Conservation (phyloP, 2,888 invertebrate genomes). For the Strigamia maritima region DNA sequence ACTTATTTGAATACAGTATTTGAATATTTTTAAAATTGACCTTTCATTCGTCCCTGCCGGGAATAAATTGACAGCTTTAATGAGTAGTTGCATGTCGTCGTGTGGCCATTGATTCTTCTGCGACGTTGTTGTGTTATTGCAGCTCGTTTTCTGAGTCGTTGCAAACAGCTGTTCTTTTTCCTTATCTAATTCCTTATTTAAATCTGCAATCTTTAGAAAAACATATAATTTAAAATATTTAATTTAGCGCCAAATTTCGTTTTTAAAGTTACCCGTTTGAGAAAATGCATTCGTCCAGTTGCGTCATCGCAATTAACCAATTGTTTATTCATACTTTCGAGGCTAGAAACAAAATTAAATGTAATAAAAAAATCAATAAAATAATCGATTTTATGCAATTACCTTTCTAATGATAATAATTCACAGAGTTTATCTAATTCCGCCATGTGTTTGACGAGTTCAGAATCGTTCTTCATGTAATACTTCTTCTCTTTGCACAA, state of each 20-base stretch:
- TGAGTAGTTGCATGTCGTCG: constrained; percentile 81
- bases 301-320: constrained; percentile 47
- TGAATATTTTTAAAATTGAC: constrained; percentile 47
- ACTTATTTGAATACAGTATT: constrained; percentile 40
- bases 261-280: constrained; percentile 39
- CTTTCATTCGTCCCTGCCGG: constrained; percentile 94
- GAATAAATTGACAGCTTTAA: constrained; percentile 95
- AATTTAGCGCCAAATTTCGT: neutral
- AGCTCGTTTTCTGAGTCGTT: constrained; percentile 41
- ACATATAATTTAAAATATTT: neutral
- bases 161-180: constrained; percentile 60
- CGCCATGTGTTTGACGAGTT: constrained; percentile 77
- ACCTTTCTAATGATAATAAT: constrained; percentile 56
- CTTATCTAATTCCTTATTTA: constrained; percentile 72
- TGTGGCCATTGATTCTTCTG: constrained; percentile 66
- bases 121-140: constrained; percentile 37
- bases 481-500: constrained; percentile 77
- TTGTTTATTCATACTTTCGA: constrained; percentile 70
- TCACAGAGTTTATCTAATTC: constrained; percentile 91
- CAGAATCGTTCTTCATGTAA: constrained; percentile 68
- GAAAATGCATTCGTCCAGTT: constrained; percentile 65
- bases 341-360: constrained; percentile 46
- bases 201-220: constrained; percentile 61
- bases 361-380: constrained; percentile 16
- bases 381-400: constrained; percentile 41